Evolutionary conservation across 2,797 vertebrate genomes (phyloP).

Genomic region (Dendrocincla tyrannina): DNA sequence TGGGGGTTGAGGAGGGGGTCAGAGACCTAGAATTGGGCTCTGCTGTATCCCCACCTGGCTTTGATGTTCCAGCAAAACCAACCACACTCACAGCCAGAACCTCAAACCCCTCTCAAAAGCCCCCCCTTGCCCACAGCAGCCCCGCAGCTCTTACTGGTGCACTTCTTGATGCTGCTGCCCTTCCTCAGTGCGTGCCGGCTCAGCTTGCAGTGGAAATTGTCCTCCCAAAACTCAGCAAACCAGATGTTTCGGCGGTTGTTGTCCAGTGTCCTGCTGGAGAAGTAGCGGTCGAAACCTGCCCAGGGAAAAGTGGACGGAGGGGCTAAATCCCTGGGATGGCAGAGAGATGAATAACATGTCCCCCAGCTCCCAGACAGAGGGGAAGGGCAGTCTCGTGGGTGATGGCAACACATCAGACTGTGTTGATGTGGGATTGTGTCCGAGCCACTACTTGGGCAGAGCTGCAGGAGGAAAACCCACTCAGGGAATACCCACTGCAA

Average conservation of each 20-base stretch:
- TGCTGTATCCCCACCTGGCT: not conserved
- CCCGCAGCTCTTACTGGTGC: conserved; percentile 87
- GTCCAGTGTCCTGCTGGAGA: conserved; percentile 91
- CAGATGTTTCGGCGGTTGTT: conserved; percentile 96
- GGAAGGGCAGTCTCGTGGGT: fast-evolving
- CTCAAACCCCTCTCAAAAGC: fast-evolving
- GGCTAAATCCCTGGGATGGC: not conserved
- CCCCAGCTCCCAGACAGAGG: not conserved
- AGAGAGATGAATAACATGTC: not conserved
- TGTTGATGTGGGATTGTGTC: not conserved
- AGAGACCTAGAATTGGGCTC: fast-evolving
- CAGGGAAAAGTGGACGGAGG: not conserved
- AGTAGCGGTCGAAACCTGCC: conserved; percentile 93
- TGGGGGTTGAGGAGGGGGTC: not conserved
- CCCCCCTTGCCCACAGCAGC: fast-evolving
- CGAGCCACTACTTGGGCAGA: not conserved
- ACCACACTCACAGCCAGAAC: fast-evolving
- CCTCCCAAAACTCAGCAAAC: conserved; percentile 97
- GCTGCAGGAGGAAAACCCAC: not conserved
- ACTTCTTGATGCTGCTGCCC: conserved; percentile 92
- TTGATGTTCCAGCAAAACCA: not conserved
- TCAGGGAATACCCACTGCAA: not conserved
- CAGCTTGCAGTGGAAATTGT: conserved; percentile 96
- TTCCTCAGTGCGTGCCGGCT: conserved; percentile 91
- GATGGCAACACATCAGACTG: fast-evolving